Evolutionary conservation across 2,888 invertebrate genomes (phyloP).

Genomic region (Caenorhabditis zanzibari): DNA sequence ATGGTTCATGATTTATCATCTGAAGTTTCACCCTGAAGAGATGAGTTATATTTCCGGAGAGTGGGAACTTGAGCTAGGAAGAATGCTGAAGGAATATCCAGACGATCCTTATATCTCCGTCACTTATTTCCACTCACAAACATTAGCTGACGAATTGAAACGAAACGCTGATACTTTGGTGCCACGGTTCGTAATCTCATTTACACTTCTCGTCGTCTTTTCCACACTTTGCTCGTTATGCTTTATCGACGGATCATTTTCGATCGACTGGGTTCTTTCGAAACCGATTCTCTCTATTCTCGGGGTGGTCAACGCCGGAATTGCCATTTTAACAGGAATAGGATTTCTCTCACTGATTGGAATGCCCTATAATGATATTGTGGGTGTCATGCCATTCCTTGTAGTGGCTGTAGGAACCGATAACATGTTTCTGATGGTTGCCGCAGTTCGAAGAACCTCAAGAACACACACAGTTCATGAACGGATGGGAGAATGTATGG

Average conservation of each 20-base stretch:
- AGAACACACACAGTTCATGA: constrained; percentile 85
- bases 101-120: constrained; percentile 80
- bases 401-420: constrained; percentile 98
- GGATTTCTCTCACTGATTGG: constrained; percentile 93
- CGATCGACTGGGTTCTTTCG: constrained; percentile 85
- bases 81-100: constrained; percentile 73
- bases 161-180: constrained; percentile 90
- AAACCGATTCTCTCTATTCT: constrained; percentile 94
- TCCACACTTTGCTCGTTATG: constrained; percentile 85
- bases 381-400: constrained; percentile 94
- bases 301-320: constrained; percentile 93
- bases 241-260: constrained; percentile 93
- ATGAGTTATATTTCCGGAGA: constrained; percentile 82
- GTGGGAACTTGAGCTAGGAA: constrained; percentile 81
- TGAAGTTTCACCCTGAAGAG: constrained; percentile 81
- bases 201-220: constrained; percentile 81
- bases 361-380: constrained; percentile 94
- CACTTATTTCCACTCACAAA: constrained; percentile 87
- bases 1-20: constrained; percentile 83
- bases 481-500: constrained; percentile 88
- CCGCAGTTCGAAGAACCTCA: constrained; percentile 93
- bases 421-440: constrained; percentile 96
- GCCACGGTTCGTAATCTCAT: constrained; percentile 81
- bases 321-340: constrained; percentile 94
- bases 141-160: constrained; percentile 93